Base-by-base conservation (phyloP, 1,140 invertebrate species). In the Caenorhabditis remanei region DNA sequence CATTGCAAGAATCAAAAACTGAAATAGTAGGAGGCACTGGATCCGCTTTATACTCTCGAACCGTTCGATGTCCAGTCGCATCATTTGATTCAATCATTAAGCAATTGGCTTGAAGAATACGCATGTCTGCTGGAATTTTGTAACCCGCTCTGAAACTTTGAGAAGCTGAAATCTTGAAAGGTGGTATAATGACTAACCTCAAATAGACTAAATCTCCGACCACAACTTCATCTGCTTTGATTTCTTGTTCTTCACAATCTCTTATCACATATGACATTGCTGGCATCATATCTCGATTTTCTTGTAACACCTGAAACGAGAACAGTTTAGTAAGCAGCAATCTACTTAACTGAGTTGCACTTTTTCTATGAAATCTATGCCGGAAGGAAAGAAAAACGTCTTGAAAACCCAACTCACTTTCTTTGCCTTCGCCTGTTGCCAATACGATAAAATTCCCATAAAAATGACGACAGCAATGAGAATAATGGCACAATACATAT, bases 231-330 rank as follows among this genome's bases (percentile, higher is more conserved):
- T 91, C 90, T 11, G 90, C 83, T 13, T 55, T 41, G 43, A 92
- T 88, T 61, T 89, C 87, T 46, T 89, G 87, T 84, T 92, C 92
- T 63, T 93, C 89, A 58, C 89, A 90, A 67, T 93, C 92, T 16
- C 91, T 67, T 56, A 92, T 90, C 13, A 91, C 90, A 65, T 89
- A 90, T n/a, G 98, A 98, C 93, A 97, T 98, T 94, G 98, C 95
- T 50, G 93, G 91, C 75, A 93, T 71, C 40, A 91, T 86, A 24
- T 83, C 89, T 41, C 86, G 87, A 75, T 93, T 91, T 32, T 90
- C 89, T 82, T 88, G 88, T 3, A 92, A 85, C 11, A 92, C 90
- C 89, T 91, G 86, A 55, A 90, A 86, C 84, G n/a, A 61, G 19
- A 32, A 63, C 14, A 65, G 13, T 13, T 6, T 41, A 16, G 16